phyloP scores from a whole-genome alignment of 2,797 vertebrate species.

The Labeo calbasu region DNA sequence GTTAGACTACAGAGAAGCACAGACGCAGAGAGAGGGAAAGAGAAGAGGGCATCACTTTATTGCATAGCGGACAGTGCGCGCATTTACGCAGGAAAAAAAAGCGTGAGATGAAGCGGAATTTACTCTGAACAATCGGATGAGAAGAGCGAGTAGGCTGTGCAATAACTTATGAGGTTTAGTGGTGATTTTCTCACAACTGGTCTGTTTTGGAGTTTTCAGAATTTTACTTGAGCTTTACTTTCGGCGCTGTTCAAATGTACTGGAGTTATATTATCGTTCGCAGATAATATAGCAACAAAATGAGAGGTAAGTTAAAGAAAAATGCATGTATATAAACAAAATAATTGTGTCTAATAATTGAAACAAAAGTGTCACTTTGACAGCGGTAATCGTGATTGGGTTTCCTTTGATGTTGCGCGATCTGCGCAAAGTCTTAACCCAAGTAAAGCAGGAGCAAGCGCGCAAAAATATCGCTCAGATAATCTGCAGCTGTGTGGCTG shows the following conservation, averaged over 20 bases:
- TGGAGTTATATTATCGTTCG: conserved; percentile 71
- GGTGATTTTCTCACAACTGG: conserved; percentile 57
- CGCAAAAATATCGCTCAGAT: conserved; percentile 41
- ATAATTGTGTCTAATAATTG: neutral
- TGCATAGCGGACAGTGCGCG: conserved; percentile 14
- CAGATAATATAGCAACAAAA: conserved; percentile 68
- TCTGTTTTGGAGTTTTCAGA: conserved; percentile 66
- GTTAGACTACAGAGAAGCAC: conserved; percentile 65
- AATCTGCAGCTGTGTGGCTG: conserved; percentile 18
- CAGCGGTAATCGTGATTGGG: neutral
- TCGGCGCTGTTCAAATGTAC: conserved; percentile 59
- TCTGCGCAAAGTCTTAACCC: neutral
- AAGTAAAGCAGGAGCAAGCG: conserved; percentile 18
- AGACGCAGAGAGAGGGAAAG: conserved; percentile 52
- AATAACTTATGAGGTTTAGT: conserved; percentile 70
- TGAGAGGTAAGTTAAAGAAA: conserved; percentile 79
- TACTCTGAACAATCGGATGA: conserved; percentile 24
- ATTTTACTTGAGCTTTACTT: conserved; percentile 48
- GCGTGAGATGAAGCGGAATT: conserved; percentile 1
- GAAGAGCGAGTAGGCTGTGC: conserved; percentile 24
- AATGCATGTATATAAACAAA: neutral
- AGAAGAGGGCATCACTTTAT: conserved; percentile 34
- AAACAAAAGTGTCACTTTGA: neutral
- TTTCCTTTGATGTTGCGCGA: conserved; percentile 20
- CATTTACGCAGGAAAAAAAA: conserved; percentile 13